Evolutionary conservation across 1,140 invertebrate genomes (phyloP), one percentile per base, ranked within the genome.

Genomic region (Drosophila nebulosa): DNA sequence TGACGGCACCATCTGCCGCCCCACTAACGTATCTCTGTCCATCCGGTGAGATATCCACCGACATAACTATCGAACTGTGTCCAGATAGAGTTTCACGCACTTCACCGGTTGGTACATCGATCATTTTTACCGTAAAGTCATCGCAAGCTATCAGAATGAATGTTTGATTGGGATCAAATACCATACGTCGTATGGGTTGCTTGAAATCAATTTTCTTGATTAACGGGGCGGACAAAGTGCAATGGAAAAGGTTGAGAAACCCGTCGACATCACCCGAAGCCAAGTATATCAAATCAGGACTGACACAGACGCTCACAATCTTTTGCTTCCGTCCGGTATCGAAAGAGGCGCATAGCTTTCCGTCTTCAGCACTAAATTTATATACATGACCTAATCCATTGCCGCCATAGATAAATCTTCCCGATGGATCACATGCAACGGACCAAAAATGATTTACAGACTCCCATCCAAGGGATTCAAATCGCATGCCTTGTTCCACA

Each of bases 381-480:
- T 50, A 59, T 14, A 74, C 18, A 3, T 35, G 14, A 22, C 72
- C 72, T n/a, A 30, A 14, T 27, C 72, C 72, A 22, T 30, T 59
- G 5, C 72, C 72, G 1, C 63, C 72, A 39, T 32, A 74, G 14
- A 74, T 4, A 1, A 10, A 57, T 26, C 55, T 32, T 0, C 16
- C 24, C 14, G 0, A 21, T 7, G 6, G 2, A 1, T 26, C 42
- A 46, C 66, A 71, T 9, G 57, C 24, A 2, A 58, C 42, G 1
- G 68, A 74, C 63, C 68, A 74, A 42, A 39, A 50, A 24, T 74
- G 65, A 18, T 53, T 65, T 5, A 70, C 52, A 4, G 57, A n/a
- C 12, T 21, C 24, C 21, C 62, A 68, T 1, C 16, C 18, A 16
- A 74, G 16, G 1, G 18, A 58, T 32, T 68, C 26, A 30, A 71